These are phyloP conservation scores for Tuta absoluta DNA, from an alignment of 2,888 invertebrate genomes.

Conservation along the genomic window DNA sequence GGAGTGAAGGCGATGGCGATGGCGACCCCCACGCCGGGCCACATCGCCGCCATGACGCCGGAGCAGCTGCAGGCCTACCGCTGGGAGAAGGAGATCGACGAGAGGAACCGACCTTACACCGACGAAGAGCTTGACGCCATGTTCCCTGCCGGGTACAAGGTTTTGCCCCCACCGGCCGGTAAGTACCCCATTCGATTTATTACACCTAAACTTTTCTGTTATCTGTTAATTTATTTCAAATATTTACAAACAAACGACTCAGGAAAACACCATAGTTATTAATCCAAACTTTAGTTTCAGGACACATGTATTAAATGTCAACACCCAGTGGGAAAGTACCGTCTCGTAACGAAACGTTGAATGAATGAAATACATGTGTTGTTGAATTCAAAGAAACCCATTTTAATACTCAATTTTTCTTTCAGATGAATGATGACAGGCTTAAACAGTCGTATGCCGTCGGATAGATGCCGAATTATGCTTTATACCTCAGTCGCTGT, in stretches of 20 bases:
- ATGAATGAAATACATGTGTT: conserved; percentile 60
- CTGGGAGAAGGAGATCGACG: conserved; percentile 99
- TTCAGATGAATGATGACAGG: conserved; percentile 78
- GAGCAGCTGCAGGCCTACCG: conserved; percentile 99
- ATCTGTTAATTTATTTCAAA: conserved; percentile 30
- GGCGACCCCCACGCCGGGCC: conserved; percentile 98
- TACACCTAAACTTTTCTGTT: conserved; percentile 20
- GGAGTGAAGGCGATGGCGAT: conserved; percentile 98
- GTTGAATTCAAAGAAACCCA: conserved; percentile 52
- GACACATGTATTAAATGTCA: conserved; percentile 72
- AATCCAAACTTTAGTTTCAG: conserved; percentile 76
- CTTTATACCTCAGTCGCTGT: conserved; percentile 55
- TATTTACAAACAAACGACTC: conserved; percentile 38
- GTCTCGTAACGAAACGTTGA: conserved; percentile 42
- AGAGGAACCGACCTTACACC: conserved; percentile 96
- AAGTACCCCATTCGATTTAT: conserved; percentile 44
- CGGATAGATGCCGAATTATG: conserved; percentile 62
- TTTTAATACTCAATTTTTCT: conserved; percentile 74
- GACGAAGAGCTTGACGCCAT: conserved; percentile 98
- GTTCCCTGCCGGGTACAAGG: conserved; percentile 99
- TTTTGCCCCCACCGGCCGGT: conserved; percentile 96
- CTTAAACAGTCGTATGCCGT: conserved; percentile 68
- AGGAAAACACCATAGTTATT: conserved; percentile 67
- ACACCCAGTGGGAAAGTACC: conserved; percentile 52
- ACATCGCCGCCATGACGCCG: conserved; percentile 98